A percentile compares a stretch with the other conserved stretches of the same genome.
Conservation (phyloP, 2,113 vertebrate species). For the Ameiurus melas region DNA sequence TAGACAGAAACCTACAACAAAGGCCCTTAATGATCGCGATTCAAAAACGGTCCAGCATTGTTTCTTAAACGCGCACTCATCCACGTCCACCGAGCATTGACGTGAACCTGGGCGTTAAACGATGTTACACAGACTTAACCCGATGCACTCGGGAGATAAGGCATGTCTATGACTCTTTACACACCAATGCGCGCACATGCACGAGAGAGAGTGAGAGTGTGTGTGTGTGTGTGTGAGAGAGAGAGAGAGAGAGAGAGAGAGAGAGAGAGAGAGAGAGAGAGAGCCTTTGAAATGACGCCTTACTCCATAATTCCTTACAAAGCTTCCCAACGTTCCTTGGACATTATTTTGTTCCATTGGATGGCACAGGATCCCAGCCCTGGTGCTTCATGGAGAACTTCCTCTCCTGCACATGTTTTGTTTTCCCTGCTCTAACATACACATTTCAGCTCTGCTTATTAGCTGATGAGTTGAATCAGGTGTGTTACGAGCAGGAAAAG, state of each 20-base stretch:
- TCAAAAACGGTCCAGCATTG: constrained; percentile 2
- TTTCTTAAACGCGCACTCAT: constrained; percentile 26
- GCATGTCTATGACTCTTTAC: neutral
- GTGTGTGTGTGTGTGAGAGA: too few species aligned
- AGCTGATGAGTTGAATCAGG: neutral
- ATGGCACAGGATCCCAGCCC: neutral
- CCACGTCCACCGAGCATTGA: constrained; percentile 1
- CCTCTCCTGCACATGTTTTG: neutral
- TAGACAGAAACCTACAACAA: constrained; percentile 10
- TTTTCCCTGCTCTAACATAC: neutral
- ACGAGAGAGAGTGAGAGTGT: too few species aligned
- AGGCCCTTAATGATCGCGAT: constrained; percentile 25
- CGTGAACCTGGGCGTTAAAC: constrained; percentile 34
- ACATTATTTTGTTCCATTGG: neutral
- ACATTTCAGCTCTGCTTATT: neutral
- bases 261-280: neutral
- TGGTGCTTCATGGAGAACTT: neutral
- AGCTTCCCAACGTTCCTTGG: neutral
- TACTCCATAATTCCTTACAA: neutral
- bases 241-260: neutral
- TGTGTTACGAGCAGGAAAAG: neutral
- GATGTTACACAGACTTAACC: neutral
- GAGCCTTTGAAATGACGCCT: neutral
- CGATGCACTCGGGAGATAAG: constrained; percentile 16
- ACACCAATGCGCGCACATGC: neutral